Percentiles rank a stretch among this genome's conserved stretches.
Evolutionary conservation across 2,888 invertebrate genomes (phyloP).

Genomic region (Mesorhabditis belari): DNA sequence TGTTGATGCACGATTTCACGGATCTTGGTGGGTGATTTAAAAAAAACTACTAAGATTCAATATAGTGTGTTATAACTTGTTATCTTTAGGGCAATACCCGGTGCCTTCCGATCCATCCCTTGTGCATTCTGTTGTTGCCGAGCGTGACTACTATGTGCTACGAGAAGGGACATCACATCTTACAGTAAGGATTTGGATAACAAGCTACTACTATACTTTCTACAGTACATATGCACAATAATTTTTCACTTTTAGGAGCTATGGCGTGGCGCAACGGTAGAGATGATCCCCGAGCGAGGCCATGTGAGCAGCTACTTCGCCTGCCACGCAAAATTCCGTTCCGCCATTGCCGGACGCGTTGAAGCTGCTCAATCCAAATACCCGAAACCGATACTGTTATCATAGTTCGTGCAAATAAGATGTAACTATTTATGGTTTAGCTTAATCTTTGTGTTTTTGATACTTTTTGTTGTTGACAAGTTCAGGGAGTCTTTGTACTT

Average conservation of each 20-base stretch:
- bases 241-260: constrained; percentile 15
- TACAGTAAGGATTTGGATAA: constrained; percentile 4
- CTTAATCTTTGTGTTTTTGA: no score
- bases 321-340: constrained; percentile 27
- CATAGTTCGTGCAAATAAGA: no score
- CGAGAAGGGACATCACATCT: constrained; percentile 20
- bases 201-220: background rate
- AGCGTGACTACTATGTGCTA: constrained; percentile 40
- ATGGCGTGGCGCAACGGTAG: constrained; percentile 39
- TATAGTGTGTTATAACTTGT: no score
- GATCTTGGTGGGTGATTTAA: no score
- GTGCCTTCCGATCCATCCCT: constrained; percentile 75
- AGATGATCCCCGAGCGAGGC: constrained; percentile 30
- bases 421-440: no score
- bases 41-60: no score
- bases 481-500: no score
- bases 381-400: background rate
- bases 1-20: constrained; percentile 97
- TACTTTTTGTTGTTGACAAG: no score
- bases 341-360: constrained; percentile 16
- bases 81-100: constrained; percentile 86
- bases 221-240: background rate
- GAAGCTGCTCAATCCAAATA: background rate
- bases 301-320: constrained; percentile 31
- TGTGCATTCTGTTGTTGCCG: constrained; percentile 70